phyloP scores from a whole-genome alignment of 2,888 invertebrate species.

The Ochropacha duplaris region DNA sequence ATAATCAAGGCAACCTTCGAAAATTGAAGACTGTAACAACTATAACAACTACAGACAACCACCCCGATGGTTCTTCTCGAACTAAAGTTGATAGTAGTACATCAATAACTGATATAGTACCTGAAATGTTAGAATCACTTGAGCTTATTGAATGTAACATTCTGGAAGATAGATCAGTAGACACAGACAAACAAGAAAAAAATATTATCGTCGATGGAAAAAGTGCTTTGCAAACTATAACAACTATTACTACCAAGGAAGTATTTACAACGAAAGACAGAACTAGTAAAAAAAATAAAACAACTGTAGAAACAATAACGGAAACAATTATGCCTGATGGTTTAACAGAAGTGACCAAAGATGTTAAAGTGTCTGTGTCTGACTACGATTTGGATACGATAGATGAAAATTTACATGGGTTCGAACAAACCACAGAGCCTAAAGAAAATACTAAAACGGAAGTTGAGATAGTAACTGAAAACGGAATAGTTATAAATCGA shows the following conservation, averaged over 20 bases:
- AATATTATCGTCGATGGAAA: conserved; percentile 54
- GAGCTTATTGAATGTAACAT: conserved; percentile 58
- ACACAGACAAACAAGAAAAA: conserved; percentile 60
- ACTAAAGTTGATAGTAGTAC: conserved; percentile 69
- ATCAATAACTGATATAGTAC: conserved; percentile 60
- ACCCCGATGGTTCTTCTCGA: conserved; percentile 72
- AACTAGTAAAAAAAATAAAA: conserved; percentile 65
- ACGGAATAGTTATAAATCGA: conserved; percentile 53
- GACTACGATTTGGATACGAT: conserved; percentile 47
- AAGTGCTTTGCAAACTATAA: conserved; percentile 61
- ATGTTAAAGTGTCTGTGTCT: conserved; percentile 65
- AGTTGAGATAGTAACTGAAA: conserved; percentile 49
- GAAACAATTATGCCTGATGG: conserved; percentile 65
- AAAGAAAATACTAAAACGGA: conserved; percentile 46
- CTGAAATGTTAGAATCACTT: conserved; percentile 41
- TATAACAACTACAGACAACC: conserved; percentile 68
- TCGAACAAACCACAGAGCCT: conserved; percentile 46
- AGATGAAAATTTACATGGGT: conserved; percentile 42
- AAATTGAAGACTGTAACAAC: conserved; percentile 68
- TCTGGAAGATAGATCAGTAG: conserved; percentile 56
- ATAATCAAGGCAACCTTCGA: conserved; percentile 47
- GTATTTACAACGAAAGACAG: conserved; percentile 54
- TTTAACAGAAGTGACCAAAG: conserved; percentile 68
- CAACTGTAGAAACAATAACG: conserved; percentile 65
- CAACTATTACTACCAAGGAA: conserved; percentile 66